Percentiles rank a stretch among this genome's conserved stretches.
phyloP scores from a whole-genome alignment of 2,797 vertebrate genomes.

The Cyprinodon diabolis region DNA sequence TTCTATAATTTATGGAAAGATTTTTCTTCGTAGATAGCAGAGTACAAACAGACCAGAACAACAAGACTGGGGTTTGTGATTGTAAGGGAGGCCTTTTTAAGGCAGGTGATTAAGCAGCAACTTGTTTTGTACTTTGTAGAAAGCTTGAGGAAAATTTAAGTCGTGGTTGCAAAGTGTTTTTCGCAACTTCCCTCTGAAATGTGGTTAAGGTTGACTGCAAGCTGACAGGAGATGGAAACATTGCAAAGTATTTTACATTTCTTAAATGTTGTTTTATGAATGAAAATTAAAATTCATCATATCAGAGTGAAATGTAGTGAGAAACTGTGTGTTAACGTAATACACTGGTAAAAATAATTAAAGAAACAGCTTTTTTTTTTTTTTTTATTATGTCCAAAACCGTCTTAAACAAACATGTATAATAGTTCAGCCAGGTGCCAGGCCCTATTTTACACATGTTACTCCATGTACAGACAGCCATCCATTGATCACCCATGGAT shows the following conservation, averaged over 20 bases:
- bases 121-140: not conserved
- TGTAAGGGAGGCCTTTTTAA: not conserved
- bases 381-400: too few species aligned
- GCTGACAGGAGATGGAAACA: not conserved
- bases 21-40: not conserved
- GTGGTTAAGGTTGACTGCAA: not conserved
- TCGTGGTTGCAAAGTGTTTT: not conserved
- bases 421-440: too few species aligned
- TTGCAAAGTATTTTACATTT: not conserved
- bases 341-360: too few species aligned
- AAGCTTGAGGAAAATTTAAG: not conserved
- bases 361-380: too few species aligned
- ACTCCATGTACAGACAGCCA: too few species aligned
- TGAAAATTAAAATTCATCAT: too few species aligned
- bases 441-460: too few species aligned
- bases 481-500: too few species aligned
- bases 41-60: not conserved
- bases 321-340: too few species aligned
- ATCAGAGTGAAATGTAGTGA: too few species aligned
- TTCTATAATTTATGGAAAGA: not conserved
- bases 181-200: not conserved
- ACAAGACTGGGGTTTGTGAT: not conserved
- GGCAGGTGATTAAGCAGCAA: not conserved
- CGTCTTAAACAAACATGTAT: too few species aligned
- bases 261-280: too few species aligned